Percentiles rank a stretch among this genome's conserved stretches.
Conservation (phyloP, 2,888 invertebrate genomes). For the Elaeidobius kamerunicus region DNA sequence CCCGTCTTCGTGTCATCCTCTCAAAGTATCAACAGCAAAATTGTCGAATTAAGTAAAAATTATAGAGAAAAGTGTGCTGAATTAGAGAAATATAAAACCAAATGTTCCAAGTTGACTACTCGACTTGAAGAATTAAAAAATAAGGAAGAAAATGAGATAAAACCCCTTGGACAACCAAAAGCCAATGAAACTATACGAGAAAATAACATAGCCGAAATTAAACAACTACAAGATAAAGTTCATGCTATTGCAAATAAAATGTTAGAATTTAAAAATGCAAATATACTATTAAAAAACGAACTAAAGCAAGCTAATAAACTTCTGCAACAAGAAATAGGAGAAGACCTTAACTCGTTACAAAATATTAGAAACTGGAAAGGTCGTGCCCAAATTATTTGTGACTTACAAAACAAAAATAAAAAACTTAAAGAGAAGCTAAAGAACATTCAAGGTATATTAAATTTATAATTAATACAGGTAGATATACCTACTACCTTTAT, state of each 20-base stretch:
- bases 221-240: conserved; percentile 61
- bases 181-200: conserved; percentile 19
- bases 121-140: conserved; percentile 50
- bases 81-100: conserved; percentile 58
- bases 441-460: conserved; percentile 35
- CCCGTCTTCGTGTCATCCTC: conserved; percentile 55
- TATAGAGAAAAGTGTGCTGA: conserved; percentile 63
- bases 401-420: conserved; percentile 64
- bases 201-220: conserved; percentile 55
- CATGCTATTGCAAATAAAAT: conserved; percentile 59
- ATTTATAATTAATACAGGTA: too few relatives aligned
- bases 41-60: conserved; percentile 65
- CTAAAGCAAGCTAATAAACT: conserved; percentile 70
- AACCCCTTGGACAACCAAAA: background rate
- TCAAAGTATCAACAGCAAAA: conserved; percentile 60
- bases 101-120: conserved; percentile 55
- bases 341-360: conserved; percentile 63
- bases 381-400: conserved; percentile 70
- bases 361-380: conserved; percentile 69
- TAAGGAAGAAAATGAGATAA: conserved; percentile 15
- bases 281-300: conserved; percentile 67
- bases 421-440: conserved; percentile 65
- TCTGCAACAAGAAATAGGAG: conserved; percentile 72
- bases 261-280: conserved; percentile 66
- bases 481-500: too few relatives aligned